These are phyloP conservation scores for Alfaro cultratus DNA, from an alignment of 2,797 vertebrate species.

Conservation along the genomic window DNA sequence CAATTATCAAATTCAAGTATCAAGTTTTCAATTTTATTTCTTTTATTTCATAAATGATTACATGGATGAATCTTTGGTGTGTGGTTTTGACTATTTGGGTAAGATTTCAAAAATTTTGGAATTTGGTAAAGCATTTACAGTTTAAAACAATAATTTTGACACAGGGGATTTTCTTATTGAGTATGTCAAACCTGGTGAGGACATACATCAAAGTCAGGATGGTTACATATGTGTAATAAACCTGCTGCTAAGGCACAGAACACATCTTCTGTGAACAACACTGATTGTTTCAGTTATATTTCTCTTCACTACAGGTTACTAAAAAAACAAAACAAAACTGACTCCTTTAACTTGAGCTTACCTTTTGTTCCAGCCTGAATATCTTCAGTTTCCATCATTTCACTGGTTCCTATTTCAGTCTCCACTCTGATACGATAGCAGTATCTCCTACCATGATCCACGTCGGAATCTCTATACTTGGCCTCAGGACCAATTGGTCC, in stretches of 20 bases:
- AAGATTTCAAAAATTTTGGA: background rate
- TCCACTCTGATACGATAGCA: slow-evolving; percentile 88
- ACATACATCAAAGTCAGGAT: too few species aligned
- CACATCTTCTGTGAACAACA: background rate
- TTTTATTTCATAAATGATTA: background rate
- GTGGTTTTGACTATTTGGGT: background rate
- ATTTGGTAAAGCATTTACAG: background rate
- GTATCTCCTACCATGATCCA: slow-evolving; percentile 88
- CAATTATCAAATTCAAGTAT: background rate
- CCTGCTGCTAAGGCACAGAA: background rate
- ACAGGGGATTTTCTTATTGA: background rate
- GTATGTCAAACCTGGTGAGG: background rate
- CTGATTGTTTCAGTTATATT: background rate
- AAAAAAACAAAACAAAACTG: background rate
- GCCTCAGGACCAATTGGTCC: slow-evolving; percentile 79
- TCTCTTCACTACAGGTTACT: background rate
- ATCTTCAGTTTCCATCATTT: slow-evolving; percentile 87
- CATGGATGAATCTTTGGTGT: background rate
- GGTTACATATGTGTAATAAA: background rate
- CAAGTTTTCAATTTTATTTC: background rate
- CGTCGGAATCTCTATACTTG: slow-evolving; percentile 82
- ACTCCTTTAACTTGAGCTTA: slow-evolving; percentile 55
- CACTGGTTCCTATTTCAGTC: slow-evolving; percentile 85
- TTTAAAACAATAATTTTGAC: background rate
- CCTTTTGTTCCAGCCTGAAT: slow-evolving; percentile 89